phyloP scores from a whole-genome alignment of 2,888 invertebrate genomes.

The Laspeyria flexula region DNA sequence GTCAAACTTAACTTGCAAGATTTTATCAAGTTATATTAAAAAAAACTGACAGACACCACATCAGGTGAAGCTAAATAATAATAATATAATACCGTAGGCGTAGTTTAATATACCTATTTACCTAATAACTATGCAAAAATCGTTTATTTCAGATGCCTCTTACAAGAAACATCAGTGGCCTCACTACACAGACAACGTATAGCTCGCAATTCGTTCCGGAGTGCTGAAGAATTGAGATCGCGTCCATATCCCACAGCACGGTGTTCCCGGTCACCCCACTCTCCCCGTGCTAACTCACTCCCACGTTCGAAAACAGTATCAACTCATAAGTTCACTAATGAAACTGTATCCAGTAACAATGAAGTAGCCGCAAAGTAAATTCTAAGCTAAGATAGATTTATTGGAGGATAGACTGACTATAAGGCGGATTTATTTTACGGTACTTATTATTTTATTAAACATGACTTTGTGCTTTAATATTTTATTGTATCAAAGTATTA shows the following conservation, averaged over 20 bases:
- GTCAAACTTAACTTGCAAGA: too few species aligned
- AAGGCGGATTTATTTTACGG: not conserved
- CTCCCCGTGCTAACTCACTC: slow-evolving; percentile 65
- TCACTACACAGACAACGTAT: slow-evolving; percentile 70
- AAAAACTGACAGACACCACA: too few species aligned
- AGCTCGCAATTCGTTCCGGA: slow-evolving; percentile 67
- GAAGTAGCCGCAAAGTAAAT: slow-evolving; percentile 20
- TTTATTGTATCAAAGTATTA: not conserved
- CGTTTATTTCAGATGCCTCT: slow-evolving; percentile 64
- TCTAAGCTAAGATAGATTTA: not conserved
- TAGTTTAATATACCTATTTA: too few species aligned
- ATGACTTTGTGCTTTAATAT: not conserved
- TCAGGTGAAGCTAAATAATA: too few species aligned
- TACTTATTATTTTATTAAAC: too few species aligned
- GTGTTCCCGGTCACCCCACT: slow-evolving; percentile 48
- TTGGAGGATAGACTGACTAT: not conserved
- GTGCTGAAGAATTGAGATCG: slow-evolving; percentile 72
- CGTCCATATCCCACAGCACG: slow-evolving; percentile 63
- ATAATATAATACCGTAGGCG: too few species aligned
- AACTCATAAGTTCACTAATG: slow-evolving; percentile 64
- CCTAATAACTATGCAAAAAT: too few species aligned
- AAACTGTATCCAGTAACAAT: slow-evolving; percentile 31
- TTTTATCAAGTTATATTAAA: too few species aligned
- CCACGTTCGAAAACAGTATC: slow-evolving; percentile 57
- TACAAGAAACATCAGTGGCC: slow-evolving; percentile 71